Evolutionary conservation across 30 jellyfish, hydroid and myxozoan genomes (phyloP).

Genomic region (Aurelia sp.): DNA sequence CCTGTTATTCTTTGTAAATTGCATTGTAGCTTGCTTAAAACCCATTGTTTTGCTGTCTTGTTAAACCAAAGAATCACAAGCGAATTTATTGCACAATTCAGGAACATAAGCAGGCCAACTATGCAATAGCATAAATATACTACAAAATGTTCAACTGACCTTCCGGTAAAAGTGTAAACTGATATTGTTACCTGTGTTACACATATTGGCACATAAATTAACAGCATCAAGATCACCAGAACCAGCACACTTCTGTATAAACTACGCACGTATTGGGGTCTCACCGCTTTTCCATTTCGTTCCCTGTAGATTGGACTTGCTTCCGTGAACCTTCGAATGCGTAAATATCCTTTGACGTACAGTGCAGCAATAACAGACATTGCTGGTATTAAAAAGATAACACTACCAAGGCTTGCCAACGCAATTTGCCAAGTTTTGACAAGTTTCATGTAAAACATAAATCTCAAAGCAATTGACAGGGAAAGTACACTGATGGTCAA

Average conservation of each 20-base stretch:
- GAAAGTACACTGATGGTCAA: no score
- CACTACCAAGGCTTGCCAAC: no score
- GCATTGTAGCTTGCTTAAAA: neutral
- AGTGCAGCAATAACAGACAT: neutral
- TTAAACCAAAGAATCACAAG: neutral
- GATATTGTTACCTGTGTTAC: neutral
- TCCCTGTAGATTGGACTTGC: conserved; percentile 9
- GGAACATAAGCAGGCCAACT: neutral
- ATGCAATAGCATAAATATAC: no score
- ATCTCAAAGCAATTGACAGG: no score
- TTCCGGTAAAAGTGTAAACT: neutral
- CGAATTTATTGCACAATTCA: neutral
- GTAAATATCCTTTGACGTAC: conserved; percentile 4
- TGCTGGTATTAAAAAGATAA: neutral
- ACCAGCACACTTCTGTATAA: conserved; percentile 1
- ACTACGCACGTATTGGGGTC: conserved; percentile 5
- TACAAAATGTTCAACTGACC: no score
- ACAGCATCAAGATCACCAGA: neutral
- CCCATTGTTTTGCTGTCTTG: conserved; percentile 5
- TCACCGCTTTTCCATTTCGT: neutral
- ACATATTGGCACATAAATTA: neutral
- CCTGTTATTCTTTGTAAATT: neutral
- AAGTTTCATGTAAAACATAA: no score
- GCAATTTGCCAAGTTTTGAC: no score
- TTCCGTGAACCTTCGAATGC: neutral